Percentiles rank a stretch among this genome's conserved stretches.
Conservation (phyloP, 2,888 invertebrate species). For the Chamaedrilus cognettii region DNA sequence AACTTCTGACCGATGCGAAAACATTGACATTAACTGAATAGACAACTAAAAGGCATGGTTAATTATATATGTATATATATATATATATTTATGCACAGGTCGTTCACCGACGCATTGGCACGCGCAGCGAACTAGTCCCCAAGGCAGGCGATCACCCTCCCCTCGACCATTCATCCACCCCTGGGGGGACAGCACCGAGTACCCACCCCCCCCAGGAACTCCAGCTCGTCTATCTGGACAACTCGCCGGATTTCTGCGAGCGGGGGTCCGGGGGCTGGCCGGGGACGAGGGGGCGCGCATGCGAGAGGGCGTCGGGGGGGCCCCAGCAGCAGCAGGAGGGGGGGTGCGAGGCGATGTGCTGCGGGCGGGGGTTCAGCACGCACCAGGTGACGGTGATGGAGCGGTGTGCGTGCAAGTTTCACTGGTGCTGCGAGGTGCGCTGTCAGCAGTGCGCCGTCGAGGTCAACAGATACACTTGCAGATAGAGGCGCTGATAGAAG, state of each 20-base stretch:
- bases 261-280: constrained; percentile 4
- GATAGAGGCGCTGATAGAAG: too few relatives aligned
- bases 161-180: neutral
- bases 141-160: neutral
- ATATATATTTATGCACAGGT: too few relatives aligned
- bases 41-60: too few relatives aligned
- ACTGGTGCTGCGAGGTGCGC: neutral
- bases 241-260: constrained; percentile 16
- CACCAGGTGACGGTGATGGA: neutral
- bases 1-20: too few relatives aligned
- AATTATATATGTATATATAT: too few relatives aligned
- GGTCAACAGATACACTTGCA: neutral
- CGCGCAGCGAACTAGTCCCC: neutral
- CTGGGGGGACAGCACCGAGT: too few relatives aligned
- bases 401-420: neutral
- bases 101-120: neutral
- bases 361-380: constrained; percentile 46
- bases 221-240: constrained; percentile 1
- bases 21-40: too few relatives aligned
- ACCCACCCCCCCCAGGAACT: neutral
- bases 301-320: neutral
- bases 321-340: too few relatives aligned
- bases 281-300: constrained; percentile 10
- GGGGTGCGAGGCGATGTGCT: constrained; percentile 71
- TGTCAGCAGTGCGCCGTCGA: neutral